Evolutionary conservation across 2,113 vertebrate species (phyloP), one percentile per base, ranked within the genome.

Genomic region (Dromas ardeola): DNA sequence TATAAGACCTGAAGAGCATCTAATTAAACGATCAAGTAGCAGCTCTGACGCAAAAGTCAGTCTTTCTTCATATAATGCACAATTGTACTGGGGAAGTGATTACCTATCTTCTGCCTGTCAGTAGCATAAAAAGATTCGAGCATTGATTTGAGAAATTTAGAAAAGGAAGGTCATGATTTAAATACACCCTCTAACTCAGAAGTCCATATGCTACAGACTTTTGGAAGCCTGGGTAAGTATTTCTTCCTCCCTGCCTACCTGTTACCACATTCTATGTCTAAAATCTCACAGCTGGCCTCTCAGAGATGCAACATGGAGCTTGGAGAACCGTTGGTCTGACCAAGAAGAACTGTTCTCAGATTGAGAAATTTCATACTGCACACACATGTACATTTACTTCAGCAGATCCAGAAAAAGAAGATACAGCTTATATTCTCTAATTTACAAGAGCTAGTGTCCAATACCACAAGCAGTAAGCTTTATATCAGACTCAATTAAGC

Each of bases 251-350:
- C 36, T 80, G 20, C 26, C 30, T 73, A 65, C 36, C 42, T 50
- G 16, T 80, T 73, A 82, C 0, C 1, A 21, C 63, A 1, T 30
- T 30, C 9, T 73, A 15, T 42, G 42, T 53, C 15, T 45, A 29
- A 81, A 87, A 85, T 18, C 12, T 9, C 0, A 0, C 15, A 65
- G 17, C 3, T 34, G 38, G 22, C 23, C 29, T 42, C 45, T 62
- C 71, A 50, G 12, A 53, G 25, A 87, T 92, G 11, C 47, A 85
- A 72, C 0, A 0, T 0, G 2, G 34, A 88, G 12, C 53, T 73
- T 56, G 23, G 71, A 40, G 18, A 93, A 73, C 10, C 38, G 93
- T 49, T 49, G 11, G 6, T 36, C 27, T 53, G 49, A 73, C 13
- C 10, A 40, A 58, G 25, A 76, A 79, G 14, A 90, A 11, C 22